A percentile compares a stretch with the other conserved stretches of the same genome.
phyloP scores from a whole-genome alignment of 1,140 invertebrate genomes.

The Bilobella aurantiaca region DNA sequence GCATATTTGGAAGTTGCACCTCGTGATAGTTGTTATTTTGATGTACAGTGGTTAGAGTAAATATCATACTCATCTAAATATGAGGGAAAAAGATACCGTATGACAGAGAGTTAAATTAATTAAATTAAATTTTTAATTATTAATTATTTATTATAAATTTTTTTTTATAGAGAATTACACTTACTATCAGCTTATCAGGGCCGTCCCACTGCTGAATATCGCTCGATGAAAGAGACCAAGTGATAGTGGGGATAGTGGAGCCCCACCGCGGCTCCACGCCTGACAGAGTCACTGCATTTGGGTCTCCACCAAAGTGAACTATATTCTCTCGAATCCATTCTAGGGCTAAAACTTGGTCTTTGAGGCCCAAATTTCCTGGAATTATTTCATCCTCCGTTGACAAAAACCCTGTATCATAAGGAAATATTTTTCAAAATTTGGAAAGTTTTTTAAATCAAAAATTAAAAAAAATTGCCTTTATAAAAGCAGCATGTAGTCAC shows the following conservation, averaged over 20 bases:
- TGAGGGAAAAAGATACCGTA: no score
- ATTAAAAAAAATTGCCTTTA: no score
- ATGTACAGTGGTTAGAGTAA: no score
- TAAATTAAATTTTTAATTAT: no score
- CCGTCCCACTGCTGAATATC: slow-evolving; percentile 15
- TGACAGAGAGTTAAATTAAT: no score
- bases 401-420: slow-evolving; percentile 33
- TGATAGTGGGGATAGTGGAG: slow-evolving; percentile 61
- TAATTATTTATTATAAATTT: no score
- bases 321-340: slow-evolving; percentile 41
- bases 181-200: slow-evolving; percentile 13
- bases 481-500: no score
- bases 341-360: slow-evolving; percentile 17
- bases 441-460: slow-evolving; percentile 12
- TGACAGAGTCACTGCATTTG: slow-evolving; percentile 52
- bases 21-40: no score
- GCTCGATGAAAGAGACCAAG: slow-evolving; percentile 40
- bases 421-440: slow-evolving; percentile 6
- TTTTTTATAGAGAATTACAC: no score
- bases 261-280: slow-evolving; percentile 54
- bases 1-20: no score
- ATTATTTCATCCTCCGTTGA: slow-evolving; percentile 19
- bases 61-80: no score
- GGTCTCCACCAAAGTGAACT: slow-evolving; percentile 60
- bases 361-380: slow-evolving; percentile 19